Evolutionary conservation across 1,140 invertebrate genomes (phyloP), one percentile per base, ranked within the genome.

Genomic region (Agrilus planipennis): DNA sequence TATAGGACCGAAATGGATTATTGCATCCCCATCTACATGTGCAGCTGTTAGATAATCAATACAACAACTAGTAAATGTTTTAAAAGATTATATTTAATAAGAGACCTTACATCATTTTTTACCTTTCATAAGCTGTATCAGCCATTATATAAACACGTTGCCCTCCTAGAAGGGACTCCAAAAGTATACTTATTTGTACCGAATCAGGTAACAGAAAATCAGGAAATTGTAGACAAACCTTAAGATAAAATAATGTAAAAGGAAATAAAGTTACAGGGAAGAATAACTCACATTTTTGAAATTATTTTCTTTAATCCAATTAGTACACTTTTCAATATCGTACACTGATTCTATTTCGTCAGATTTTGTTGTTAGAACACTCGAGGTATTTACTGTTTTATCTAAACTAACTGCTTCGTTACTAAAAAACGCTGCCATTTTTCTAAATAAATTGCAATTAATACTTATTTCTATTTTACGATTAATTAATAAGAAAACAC

Each of bases 111-210:
- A 7, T 27, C 23, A 27, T 31, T 28, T 31, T 55, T 57, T 64
- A 86, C 82, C 82, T 94, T 51, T 87, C 88, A 66, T 90, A 94
- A 7, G 88, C 83, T 14, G 89, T 91, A 54, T 96, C 90, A n/a
- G 83, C 89, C 16, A 95, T 64, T 51, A 95, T 82, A 55, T 81
- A 93, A 1, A 90, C 58, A 53, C 79, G 75, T 42, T 63, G 63
- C 7, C 12, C n/a, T 14, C 68, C 63, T 27, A 75, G 51, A 42
- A 52, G 53, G 31, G 69, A 62, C 55, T 81, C 75, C 11, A 95
- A 63, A 51, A 65, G 63, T 30, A 73, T 62, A 42, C 73, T 72
- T 42, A 94, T 72, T 40, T 69, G 56, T n/a, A 73, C 68, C 39
- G 88, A 78, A 63, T 84, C 71, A 17, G 58, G 46, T 40, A 94